A percentile compares a stretch with the other conserved stretches of the same genome.
phyloP scores from a whole-genome alignment of 2,113 vertebrate genomes.

The Marcusenius ussheri region DNA sequence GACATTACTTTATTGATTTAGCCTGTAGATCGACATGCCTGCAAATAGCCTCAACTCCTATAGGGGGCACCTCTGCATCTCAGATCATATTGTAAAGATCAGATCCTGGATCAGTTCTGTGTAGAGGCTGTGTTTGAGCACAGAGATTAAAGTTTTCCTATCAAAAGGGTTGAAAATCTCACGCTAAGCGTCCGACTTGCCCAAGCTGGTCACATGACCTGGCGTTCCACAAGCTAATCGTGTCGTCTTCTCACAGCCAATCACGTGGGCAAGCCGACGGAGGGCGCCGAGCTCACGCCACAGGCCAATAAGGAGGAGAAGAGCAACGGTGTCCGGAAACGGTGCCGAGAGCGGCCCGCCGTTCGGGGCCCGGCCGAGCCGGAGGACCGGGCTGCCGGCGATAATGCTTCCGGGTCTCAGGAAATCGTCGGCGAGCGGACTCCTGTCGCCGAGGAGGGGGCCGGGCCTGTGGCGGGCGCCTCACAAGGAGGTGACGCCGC shows the following conservation, averaged over 20 bases:
- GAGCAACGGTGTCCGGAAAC: slow-evolving; percentile 72
- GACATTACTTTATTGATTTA: background rate
- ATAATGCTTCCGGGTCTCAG: slow-evolving; percentile 38
- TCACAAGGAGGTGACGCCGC: slow-evolving; percentile 31
- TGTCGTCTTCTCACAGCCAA: slow-evolving; percentile 48
- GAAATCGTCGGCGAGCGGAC: slow-evolving; percentile 44
- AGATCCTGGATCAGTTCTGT: background rate
- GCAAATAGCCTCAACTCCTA: background rate
- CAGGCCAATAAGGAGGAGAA: slow-evolving; percentile 59
- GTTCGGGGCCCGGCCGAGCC: slow-evolving; percentile 24
- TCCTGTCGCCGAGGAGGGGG: slow-evolving; percentile 37
- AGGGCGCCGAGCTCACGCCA: slow-evolving; percentile 48
- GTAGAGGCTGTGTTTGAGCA: background rate
- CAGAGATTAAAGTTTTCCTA: background rate
- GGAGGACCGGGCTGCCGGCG: slow-evolving; percentile 33
- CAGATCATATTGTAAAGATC: background rate
- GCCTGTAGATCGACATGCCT: background rate
- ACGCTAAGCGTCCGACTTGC: background rate
- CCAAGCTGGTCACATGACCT: background rate
- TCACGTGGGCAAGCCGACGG: slow-evolving; percentile 48
- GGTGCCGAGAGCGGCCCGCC: slow-evolving; percentile 55
- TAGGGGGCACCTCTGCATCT: background rate
- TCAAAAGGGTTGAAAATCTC: background rate
- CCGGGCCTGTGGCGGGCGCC: slow-evolving; percentile 22
- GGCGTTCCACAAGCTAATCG: background rate